Base-by-base conservation (phyloP, 2,888 invertebrate species). In the Pseudococcus longispinus region DNA sequence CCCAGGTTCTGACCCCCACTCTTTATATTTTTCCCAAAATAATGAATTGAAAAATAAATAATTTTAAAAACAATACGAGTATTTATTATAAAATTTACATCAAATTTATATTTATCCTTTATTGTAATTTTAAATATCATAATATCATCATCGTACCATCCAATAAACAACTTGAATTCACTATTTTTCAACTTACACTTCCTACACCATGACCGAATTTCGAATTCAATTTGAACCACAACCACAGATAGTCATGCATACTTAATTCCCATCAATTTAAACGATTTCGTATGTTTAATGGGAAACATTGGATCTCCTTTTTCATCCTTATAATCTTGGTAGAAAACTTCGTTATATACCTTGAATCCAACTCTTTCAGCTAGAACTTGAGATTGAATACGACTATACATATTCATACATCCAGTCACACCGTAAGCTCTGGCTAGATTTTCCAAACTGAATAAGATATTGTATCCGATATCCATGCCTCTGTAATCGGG, bases 271-370 rank as follows among this genome's bases (percentile, higher is more conserved):
- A 87, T 87, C 15, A 87, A 83, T 65, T 87, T 87, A 23, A 87
- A 82, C 23, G 83, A 83, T 26, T 83, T 87, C 1, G 83, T 86
- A 46, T 70, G 55, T 60, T 46, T 44, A 37, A 85, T 70, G 0
- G 88, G 86, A 42, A 88, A 88, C n/a, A 86, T 32, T 0, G 55
- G 20, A n/a, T 83, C 44, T 23, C 86, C 85, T 13, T 87, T 37
- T 13, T 83, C 83, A 87, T 88, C 87, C 23, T 46, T 86, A 44
- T 88, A 88, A 9, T 88, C 88, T 9, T 55, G n/a, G 83, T 88
- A 88, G 11, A 86, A 74, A 0, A 88, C 65, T 23, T 83, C 82
- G 51, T 88, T 86, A 42, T 86, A 86, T n/a, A 82, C 29, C 23
- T 86, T 60, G 77, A 83, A 88, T 9, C 88, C 88, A 13, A 55